Evolutionary conservation across 2,797 vertebrate species (phyloP), one percentile per base, ranked within the genome.

Genomic region (Hypotaenidia okinawae): DNA sequence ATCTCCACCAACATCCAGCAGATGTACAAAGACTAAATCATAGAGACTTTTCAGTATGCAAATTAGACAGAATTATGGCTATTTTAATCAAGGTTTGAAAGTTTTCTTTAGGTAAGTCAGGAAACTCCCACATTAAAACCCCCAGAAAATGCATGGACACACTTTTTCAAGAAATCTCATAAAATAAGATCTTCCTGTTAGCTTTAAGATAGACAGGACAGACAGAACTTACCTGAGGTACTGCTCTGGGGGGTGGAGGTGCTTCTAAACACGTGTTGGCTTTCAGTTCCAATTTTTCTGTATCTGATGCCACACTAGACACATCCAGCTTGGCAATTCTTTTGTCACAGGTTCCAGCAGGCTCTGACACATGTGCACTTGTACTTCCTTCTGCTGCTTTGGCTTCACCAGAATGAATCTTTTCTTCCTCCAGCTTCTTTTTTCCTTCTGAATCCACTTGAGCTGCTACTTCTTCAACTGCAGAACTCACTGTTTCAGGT

Each of bases 221-320:
- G 55, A 52, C 49, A 87, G 61, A 81, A 85, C 32, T 95, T 98
- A 99, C 99, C 97, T 98, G 97, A 73, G 98, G 72, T 47, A 84
- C 12, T 27, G 96, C 70, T 35, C 94, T 95, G 18, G 67, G 33
- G 22, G 95, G 75, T 10, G 94, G 92, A 90, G 97, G 78, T 45
- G 92, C 68, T 87, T 98, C 97, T 37, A 77, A 37, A 69, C 87
- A 93, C 1, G 91, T 43, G 72, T 21, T 98, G 57, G 98, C 98
- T 97, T 98, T 99, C 88, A 99, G 89, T 95, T 99, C 99, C 87
- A 99, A 97, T 92, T 97, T 98, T 93, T 99, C 99, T 0, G 99
- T 99, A 97, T 99, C 99, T n/a, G 98, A 98, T 89, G 99, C 99
- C 95, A 99, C 99, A 80, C 98, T 99, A 75, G 99, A 99, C 97